phyloP scores from a whole-genome alignment of 2,888 invertebrate genomes.

The Ormyrus thymus region DNA sequence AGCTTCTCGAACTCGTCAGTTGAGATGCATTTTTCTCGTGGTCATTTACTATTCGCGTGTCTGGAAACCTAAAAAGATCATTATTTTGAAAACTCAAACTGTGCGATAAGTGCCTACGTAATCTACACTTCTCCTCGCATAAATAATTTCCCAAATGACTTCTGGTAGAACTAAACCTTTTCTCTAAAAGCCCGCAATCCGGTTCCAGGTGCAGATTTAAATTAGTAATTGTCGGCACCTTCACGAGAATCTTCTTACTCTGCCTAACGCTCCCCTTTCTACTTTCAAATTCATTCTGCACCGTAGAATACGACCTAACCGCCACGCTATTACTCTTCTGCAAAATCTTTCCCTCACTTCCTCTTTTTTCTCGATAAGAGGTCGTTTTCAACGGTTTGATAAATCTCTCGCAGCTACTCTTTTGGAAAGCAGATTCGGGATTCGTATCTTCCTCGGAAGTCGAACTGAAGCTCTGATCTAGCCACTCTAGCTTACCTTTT shows the following conservation, averaged over 20 bases:
- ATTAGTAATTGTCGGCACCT: conserved; percentile 58
- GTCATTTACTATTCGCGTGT: not conserved
- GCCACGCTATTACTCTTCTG: conserved; percentile 25
- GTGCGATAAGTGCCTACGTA: conserved; percentile 59
- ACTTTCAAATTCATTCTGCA: conserved; percentile 2
- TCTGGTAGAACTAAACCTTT: conserved; percentile 50
- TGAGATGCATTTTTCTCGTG: not conserved
- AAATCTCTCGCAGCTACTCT: not conserved
- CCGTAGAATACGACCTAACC: not conserved
- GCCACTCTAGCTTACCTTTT: conserved; percentile 72
- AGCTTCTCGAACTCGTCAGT: conserved; percentile 59
- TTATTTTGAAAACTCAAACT: conserved; percentile 64
- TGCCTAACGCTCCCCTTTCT: conserved; percentile 31
- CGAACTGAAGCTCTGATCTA: not conserved
- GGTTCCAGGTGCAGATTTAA: conserved; percentile 26
- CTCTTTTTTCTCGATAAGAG: not conserved
- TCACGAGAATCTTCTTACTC: conserved; percentile 56
- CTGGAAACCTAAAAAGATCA: not conserved
- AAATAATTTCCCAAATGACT: conserved; percentile 61
- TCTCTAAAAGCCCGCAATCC: conserved; percentile 57
- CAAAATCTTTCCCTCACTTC: not conserved
- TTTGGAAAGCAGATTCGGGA: conserved; percentile 43
- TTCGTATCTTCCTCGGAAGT: not conserved
- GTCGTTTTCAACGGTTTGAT: not conserved
- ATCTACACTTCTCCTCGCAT: conserved; percentile 58